Base-by-base conservation (phyloP, 2,888 invertebrate genomes). In the Alloplasta piceator region DNA sequence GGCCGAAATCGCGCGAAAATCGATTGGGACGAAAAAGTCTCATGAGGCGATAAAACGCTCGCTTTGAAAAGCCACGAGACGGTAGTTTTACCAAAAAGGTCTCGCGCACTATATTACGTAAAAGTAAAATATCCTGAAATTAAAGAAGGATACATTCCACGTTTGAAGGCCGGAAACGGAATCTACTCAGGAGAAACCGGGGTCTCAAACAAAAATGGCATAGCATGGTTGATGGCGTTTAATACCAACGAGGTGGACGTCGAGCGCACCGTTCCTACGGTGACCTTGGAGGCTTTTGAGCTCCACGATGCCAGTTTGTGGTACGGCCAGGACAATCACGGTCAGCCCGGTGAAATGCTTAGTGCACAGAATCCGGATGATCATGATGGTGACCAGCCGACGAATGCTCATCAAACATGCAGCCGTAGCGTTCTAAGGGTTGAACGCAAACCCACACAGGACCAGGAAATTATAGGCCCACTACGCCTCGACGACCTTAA, bases 401-500 rank as follows among this genome's bases (percentile, higher is more conserved):
- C n/a, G 5, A n/a, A 6, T 12, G 26, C 3, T 0, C 5, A 5
- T 9, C 6, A 50, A n/a, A 3, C 3, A 5, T 12, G 1, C 1
- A 5, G 6, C 12, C 52, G 0, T n/a, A 10, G 26, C 6, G 38
- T 38, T 50, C 26, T 66, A 4, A 38, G 5, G 4, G 7, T 50
- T 14, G 38, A 66, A 7, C 36, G 9, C 6, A 12, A 50, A 38
- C 9, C 52, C 5, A 38, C 14, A 5, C 26, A 56, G 36, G 1
- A 3, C 0, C 0, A 5, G 1, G 10, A 43, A 12, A 7, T 64
- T 0, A 58, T 52, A 48, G 16, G 4, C 0, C 12, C 66, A 43
- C 12, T 74, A 7, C 58, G 66, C 0, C 48, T 74, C 1, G 48
- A 74, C 0, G 41, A 74, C 16, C 38, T 66, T 2, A 66, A 66